These are phyloP conservation scores for Sylvilagus bachmani DNA, from an alignment of 2,113 vertebrate species.

Conservation along the genomic window DNA sequence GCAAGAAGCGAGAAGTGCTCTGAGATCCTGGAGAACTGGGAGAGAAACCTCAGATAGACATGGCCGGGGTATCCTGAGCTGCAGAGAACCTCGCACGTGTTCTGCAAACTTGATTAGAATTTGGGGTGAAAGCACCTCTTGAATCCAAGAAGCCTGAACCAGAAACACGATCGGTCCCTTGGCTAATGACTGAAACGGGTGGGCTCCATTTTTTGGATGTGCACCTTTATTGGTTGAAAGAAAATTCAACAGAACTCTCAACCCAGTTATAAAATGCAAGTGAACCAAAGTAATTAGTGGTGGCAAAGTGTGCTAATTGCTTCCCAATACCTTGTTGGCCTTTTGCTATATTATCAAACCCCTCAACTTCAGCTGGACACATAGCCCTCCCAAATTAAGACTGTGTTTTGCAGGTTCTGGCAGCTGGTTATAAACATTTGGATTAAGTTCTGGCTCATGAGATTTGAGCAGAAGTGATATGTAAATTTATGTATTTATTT, in stretches of 20 bases:
- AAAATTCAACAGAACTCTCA: neutral
- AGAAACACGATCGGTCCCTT: neutral
- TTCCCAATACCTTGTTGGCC: neutral
- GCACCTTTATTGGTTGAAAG: neutral
- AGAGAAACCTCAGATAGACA: neutral
- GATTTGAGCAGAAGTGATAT: neutral
- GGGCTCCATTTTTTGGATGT: neutral
- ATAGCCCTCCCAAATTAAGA: neutral
- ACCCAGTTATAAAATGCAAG: neutral
- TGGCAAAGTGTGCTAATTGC: neutral
- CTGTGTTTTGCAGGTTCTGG: neutral
- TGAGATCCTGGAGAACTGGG: neutral
- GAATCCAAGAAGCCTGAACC: neutral
- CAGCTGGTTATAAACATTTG: neutral
- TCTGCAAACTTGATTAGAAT: neutral
- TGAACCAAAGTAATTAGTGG: neutral
- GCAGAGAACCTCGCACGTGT: neutral
- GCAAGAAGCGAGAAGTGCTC: neutral
- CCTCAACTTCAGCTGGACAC: neutral
- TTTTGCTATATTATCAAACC: neutral
- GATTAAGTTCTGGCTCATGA: neutral
- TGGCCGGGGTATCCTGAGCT: fast-evolving
- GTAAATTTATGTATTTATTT: neutral
- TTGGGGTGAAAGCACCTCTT: neutral
- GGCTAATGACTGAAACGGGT: neutral